Evolutionary conservation across 2,888 invertebrate genomes (phyloP).

Genomic region (Achlya flavicornis): DNA sequence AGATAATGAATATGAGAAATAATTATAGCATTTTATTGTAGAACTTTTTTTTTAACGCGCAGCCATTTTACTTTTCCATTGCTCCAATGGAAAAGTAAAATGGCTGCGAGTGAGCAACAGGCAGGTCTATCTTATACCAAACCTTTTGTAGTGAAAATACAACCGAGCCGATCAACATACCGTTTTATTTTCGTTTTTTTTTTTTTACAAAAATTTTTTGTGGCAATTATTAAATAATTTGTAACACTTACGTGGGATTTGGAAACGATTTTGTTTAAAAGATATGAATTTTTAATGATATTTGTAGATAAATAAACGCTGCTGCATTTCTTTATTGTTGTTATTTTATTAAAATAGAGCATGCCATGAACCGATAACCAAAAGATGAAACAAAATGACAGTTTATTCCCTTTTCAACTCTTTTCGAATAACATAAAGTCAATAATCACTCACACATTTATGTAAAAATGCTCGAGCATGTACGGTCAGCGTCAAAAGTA

Average conservation of each 20-base stretch:
- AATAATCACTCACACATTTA: too few relatives aligned
- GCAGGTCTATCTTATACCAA: slow-evolving; percentile 22
- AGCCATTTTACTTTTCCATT: too few relatives aligned
- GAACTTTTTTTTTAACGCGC: too few relatives aligned
- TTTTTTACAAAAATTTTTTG: slow-evolving; percentile 9
- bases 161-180: slow-evolving; percentile 30
- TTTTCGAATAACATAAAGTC: too few relatives aligned
- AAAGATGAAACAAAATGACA: background rate
- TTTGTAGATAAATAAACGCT: background rate
- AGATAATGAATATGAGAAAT: too few relatives aligned
- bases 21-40: too few relatives aligned
- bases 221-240: slow-evolving; percentile 29
- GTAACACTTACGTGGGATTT: slow-evolving; percentile 14
- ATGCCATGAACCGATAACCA: background rate
- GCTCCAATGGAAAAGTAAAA: background rate
- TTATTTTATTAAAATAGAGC: background rate
- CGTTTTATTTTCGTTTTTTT: slow-evolving; percentile 28
- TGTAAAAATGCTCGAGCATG: too few relatives aligned
- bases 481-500: too few relatives aligned
- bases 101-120: slow-evolving; percentile 13
- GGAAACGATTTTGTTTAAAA: background rate
- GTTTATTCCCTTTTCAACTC: background rate
- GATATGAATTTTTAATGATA: background rate
- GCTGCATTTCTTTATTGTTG: background rate
- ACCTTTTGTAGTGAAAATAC: slow-evolving; percentile 27